Evolutionary conservation across 2,888 invertebrate species (phyloP).

Genomic region (Meandrusa payeni): DNA sequence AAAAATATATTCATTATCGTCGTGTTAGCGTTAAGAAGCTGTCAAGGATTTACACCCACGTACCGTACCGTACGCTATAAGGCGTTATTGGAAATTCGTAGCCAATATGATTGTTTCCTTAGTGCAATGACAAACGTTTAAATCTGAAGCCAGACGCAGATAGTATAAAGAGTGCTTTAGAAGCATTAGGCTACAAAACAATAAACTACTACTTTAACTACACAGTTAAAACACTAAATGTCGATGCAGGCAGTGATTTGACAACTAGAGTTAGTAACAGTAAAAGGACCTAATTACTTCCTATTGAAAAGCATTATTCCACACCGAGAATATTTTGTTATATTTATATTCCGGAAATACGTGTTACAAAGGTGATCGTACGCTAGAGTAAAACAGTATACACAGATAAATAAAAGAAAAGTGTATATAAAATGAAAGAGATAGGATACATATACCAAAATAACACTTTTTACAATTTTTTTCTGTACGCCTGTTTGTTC

Average conservation of each 20-base stretch:
- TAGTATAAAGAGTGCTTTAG: no score
- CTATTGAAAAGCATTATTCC: slow-evolving; percentile 47
- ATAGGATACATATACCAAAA: no score
- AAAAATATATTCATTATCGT: slow-evolving; percentile 26
- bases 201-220: no score
- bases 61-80: slow-evolving; percentile 4
- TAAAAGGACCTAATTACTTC: slow-evolving; percentile 38
- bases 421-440: no score
- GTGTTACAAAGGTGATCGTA: slow-evolving; percentile 16
- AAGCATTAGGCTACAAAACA: no score
- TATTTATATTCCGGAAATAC: slow-evolving; percentile 50
- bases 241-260: no score
- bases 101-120: slow-evolving; percentile 1
- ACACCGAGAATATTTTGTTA: slow-evolving; percentile 1
- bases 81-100: neutral
- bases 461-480: no score
- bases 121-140: no score
- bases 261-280: neutral
- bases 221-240: no score
- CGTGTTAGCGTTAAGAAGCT: slow-evolving; percentile 20
- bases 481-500: no score
- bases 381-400: slow-evolving; percentile 26
- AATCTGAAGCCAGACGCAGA: no score
- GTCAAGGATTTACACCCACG: slow-evolving; percentile 12
- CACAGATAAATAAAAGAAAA: no score